A percentile compares a stretch with the other conserved stretches of the same genome.
Evolutionary conservation across 53 echinoderm and acorn worm genomes (phyloP).

Genomic region (Paracentrotus lividus): DNA sequence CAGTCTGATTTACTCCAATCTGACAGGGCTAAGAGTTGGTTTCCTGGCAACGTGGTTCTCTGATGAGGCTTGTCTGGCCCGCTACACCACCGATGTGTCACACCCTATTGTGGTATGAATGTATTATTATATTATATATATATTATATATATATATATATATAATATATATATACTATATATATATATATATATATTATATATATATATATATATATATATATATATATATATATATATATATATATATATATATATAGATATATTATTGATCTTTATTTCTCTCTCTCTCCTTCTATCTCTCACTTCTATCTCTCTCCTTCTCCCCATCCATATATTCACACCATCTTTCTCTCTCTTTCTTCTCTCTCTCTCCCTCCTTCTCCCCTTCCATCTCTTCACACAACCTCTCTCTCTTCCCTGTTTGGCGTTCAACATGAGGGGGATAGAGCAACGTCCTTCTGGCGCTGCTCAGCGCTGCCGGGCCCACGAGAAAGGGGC

Average conservation of each 20-base stretch:
- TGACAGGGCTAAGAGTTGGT: slow-evolving; percentile 71
- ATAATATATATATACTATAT: too few relatives aligned
- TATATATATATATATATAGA: too few relatives aligned
- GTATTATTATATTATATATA: too few relatives aligned
- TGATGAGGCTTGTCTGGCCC: slow-evolving; percentile 68
- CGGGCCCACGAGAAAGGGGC: too few relatives aligned
- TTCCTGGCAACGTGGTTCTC: slow-evolving; percentile 75
- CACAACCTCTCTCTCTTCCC: neutral
- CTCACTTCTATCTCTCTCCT: neutral
- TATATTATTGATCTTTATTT: too few relatives aligned
- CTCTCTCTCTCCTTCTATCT: too few relatives aligned
- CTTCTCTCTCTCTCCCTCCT: neutral
- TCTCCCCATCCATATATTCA: neutral
- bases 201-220: too few relatives aligned
- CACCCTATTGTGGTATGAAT: slow-evolving; percentile 28
- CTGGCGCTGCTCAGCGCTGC: too few relatives aligned
- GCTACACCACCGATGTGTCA: slow-evolving; percentile 43
- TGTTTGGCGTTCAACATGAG: neutral
- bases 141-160: too few relatives aligned
- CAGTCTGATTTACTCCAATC: slow-evolving; percentile 63
- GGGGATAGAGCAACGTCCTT: too few relatives aligned
- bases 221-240: too few relatives aligned
- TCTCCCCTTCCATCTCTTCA: neutral
- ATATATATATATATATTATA: too few relatives aligned
- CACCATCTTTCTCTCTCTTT: neutral